phyloP scores from a whole-genome alignment of 2,113 vertebrate genomes.

The Sturnus vulgaris region DNA sequence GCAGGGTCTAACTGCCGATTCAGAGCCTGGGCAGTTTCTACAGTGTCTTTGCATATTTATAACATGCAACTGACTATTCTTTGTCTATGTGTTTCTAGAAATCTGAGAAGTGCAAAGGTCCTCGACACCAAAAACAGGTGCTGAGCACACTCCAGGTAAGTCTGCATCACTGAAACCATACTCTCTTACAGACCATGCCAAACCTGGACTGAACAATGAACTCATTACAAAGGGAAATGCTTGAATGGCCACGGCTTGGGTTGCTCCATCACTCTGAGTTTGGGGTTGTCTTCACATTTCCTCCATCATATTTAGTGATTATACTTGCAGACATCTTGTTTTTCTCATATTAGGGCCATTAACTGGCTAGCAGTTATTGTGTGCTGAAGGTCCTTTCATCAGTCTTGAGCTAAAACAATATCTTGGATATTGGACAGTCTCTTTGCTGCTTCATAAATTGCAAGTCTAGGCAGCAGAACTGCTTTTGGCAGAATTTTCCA shows the following conservation, averaged over 20 bases:
- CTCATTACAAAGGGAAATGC: neutral
- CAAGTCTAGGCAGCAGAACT: neutral
- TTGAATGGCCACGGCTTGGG: neutral
- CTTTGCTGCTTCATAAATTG: neutral
- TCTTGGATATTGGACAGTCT: neutral
- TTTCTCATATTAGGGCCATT: neutral
- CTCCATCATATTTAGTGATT: neutral
- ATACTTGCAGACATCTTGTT: neutral
- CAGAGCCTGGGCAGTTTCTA: neutral
- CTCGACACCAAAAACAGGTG: neutral
- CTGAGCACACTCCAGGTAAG: neutral
- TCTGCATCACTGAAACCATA: fast-evolving
- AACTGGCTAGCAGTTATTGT: neutral
- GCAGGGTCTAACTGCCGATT: neutral
- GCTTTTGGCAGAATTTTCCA: neutral
- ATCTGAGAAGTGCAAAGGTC: neutral
- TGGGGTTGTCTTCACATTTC: neutral
- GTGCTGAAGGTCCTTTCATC: neutral
- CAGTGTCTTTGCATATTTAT: neutral
- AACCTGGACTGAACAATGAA: neutral
- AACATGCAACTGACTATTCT: fast-evolving
- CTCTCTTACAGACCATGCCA: neutral
- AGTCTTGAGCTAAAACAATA: neutral
- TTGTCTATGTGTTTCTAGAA: neutral
- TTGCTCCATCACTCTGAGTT: neutral